Evolutionary conservation across 2,888 invertebrate species (phyloP).

Genomic region (Beris morrisii): DNA sequence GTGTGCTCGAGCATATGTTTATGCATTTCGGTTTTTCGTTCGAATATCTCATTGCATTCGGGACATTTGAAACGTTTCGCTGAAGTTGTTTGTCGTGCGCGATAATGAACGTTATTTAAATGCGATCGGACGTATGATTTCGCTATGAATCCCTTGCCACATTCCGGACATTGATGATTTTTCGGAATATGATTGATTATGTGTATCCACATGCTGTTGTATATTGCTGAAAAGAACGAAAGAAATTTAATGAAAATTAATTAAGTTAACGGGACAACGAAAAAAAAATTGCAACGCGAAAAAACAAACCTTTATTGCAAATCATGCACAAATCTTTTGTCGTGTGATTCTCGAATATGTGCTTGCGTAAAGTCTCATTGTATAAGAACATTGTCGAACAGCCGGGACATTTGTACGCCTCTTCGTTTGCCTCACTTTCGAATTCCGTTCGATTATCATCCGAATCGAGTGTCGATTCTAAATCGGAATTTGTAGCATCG

Average conservation of each 20-base stretch:
- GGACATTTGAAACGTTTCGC: constrained; percentile 21
- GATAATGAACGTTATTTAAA: constrained; percentile 22
- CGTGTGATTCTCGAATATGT: constrained; percentile 28
- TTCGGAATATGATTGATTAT: constrained; percentile 29
- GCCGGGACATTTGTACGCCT: constrained; percentile 24
- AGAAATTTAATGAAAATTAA: background rate
- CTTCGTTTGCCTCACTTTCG: constrained; percentile 14
- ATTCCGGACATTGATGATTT: constrained; percentile 24
- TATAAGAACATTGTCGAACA: constrained; percentile 22
- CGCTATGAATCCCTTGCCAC: constrained; percentile 24
- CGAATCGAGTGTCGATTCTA: background rate
- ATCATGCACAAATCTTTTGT: constrained; percentile 28
- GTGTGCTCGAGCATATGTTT: constrained; percentile 28
- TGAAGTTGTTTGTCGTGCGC: background rate
- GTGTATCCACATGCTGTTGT: constrained; percentile 31
- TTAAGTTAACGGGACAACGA: background rate
- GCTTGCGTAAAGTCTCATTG: constrained; percentile 23
- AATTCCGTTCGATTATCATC: constrained; percentile 21
- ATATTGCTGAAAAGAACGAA: constrained; percentile 9
- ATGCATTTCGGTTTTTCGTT: constrained; percentile 20
- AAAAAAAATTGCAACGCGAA: background rate
- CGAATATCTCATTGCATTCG: constrained; percentile 20
- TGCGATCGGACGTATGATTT: constrained; percentile 23
- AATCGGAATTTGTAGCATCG: constrained; percentile 4
- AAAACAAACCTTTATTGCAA: constrained; percentile 26